Base-by-base conservation (phyloP, 2,113 vertebrate species). In the pig (Sus scrofa) region DNA sequence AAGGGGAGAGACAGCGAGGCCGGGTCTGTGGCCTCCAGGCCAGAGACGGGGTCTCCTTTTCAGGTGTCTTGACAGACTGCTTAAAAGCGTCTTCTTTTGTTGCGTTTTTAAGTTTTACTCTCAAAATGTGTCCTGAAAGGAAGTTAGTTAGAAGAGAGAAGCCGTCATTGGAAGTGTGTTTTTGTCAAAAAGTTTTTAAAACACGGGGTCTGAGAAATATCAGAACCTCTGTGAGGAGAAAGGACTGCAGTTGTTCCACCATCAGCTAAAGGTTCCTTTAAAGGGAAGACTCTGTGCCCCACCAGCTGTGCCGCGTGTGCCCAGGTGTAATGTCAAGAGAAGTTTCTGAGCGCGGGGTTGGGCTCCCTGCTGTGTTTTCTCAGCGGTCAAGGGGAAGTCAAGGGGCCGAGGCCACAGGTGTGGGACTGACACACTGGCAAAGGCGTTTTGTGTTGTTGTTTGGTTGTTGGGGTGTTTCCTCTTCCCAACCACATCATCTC, bases 1-100 rank as follows among this genome's bases (percentile, higher is more conserved):
- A 6, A 0, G 2, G 2, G 60, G n/a, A 22, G 14, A 1, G 4
- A 30, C 0, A 1, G 1, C 0, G 1, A 6, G 44, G 7, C 75
- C 65, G 2, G 0, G 32, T 62, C 84, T 20, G 0, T 0, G 1
- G 19, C 79, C 52, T 34, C 20, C 4, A 0, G 27, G 44, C 4
- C 3, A 34, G 34, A 9, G 15, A 79, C 2, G 6, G 22, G 26
- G 63, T 50, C 19, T 60, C 68, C 19, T 50, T 65, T 30, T 34
- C 37, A 24, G 0, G 6, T 22, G 44, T 70, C 74, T 63, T n/a
- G 50, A 81, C 7, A 44, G 11, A 2, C 37, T 58, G 73, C 52
- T 89, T 62, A 86, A 34, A 97, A 92, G 89, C 3, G 0, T 63
- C 71, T 94, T 67, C 32, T 92, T 90, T 44, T 22, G n/a, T 96